These are phyloP conservation scores for Petrocephalus schoutedeni DNA, from an alignment of 2,797 vertebrate species.

Conservation along the genomic window DNA sequence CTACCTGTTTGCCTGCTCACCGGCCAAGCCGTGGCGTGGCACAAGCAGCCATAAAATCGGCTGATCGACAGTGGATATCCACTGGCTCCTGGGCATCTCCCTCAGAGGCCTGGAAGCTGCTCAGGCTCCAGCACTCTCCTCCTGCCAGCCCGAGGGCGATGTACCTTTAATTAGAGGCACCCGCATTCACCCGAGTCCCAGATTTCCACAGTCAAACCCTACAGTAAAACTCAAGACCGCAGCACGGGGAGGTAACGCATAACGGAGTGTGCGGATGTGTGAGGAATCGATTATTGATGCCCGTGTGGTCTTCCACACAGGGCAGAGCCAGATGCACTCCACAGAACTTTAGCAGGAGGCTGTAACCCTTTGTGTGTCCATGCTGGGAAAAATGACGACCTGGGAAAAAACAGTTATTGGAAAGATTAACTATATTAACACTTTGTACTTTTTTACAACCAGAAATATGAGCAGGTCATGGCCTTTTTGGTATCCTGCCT, in stretches of 20 bases:
- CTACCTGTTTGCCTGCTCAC: neutral
- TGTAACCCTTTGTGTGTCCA: neutral
- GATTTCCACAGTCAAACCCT: slow-evolving; percentile 42
- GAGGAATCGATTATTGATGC: slow-evolving; percentile 47
- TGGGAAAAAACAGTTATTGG: neutral
- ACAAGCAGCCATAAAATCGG: neutral
- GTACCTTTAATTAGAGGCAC: slow-evolving; percentile 57
- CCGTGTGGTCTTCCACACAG: neutral
- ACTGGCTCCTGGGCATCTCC: slow-evolving; percentile 26
- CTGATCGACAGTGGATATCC: neutral
- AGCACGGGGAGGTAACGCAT: slow-evolving; percentile 5
- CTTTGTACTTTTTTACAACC: neutral
- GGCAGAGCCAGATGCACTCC: neutral
- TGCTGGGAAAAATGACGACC: neutral
- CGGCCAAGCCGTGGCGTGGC: neutral
- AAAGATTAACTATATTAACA: neutral
- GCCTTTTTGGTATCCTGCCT: neutral
- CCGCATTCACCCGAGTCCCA: slow-evolving; percentile 47
- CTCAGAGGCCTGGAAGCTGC: slow-evolving; percentile 36
- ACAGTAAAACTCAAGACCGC: slow-evolving; percentile 45
- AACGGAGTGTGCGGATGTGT: slow-evolving; percentile 36
- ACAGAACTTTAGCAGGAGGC: neutral
- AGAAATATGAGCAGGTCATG: neutral
- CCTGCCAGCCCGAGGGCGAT: slow-evolving; percentile 44
- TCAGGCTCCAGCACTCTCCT: slow-evolving; percentile 28